Conservation (phyloP, 2,888 invertebrate genomes). For the Apamea anceps region DNA sequence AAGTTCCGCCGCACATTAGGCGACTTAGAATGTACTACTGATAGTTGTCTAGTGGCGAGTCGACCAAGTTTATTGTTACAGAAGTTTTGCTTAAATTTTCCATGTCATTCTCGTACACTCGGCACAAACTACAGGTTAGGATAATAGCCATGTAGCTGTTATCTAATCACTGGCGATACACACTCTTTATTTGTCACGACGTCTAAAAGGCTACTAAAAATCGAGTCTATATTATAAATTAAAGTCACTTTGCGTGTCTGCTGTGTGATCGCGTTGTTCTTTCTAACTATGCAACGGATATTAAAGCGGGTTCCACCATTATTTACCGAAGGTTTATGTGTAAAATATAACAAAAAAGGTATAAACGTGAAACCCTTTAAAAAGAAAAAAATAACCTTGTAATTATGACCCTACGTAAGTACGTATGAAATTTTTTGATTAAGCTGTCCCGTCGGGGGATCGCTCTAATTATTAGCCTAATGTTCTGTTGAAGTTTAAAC, state of each 20-base stretch:
- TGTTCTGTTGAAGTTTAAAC: too few species aligned
- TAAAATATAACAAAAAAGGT: too few species aligned
- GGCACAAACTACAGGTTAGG: neutral
- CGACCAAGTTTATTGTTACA: neutral
- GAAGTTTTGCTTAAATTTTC: constrained; percentile 11
- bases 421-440: too few species aligned
- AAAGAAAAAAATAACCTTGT: too few species aligned
- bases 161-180: neutral
- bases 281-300: neutral
- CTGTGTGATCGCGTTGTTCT: neutral
- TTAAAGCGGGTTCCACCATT: neutral
- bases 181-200: neutral
- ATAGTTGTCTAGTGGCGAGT: neutral
- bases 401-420: too few species aligned
- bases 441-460: too few species aligned
- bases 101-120: neutral
- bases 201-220: neutral
- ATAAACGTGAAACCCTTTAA: too few species aligned
- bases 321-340: neutral
- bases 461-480: too few species aligned
- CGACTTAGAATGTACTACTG: neutral
- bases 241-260: neutral
- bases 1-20: constrained; percentile 27
- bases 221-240: neutral
- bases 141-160: neutral